These are phyloP conservation scores for Procavia capensis DNA, from an alignment of 2,113 vertebrate genomes.

Conservation along the genomic window DNA sequence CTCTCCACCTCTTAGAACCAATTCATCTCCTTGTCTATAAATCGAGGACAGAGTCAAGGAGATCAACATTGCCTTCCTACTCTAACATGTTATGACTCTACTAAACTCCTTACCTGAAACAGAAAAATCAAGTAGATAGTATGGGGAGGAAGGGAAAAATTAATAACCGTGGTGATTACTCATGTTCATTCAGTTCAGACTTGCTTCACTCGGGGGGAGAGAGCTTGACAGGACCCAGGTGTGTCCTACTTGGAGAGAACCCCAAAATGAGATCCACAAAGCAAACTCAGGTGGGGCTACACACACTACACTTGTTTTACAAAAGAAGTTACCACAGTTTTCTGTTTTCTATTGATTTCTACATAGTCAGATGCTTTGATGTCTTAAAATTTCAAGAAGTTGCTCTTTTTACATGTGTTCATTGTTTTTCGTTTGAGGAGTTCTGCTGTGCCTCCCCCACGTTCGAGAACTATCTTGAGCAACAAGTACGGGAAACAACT, in stretches of 20 bases:
- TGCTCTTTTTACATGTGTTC: not conserved
- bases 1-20: not conserved
- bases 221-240: not conserved
- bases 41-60: not conserved
- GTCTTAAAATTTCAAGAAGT: conserved; percentile 9
- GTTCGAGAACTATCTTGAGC: not conserved
- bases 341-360: conserved; percentile 13
- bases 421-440: not conserved
- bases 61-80: not conserved
- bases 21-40: not conserved
- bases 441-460: not conserved
- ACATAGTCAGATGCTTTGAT: not conserved
- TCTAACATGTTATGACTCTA: not conserved
- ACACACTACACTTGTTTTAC: not conserved
- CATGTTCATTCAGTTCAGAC: not conserved
- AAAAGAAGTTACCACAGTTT: not conserved
- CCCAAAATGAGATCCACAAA: not conserved
- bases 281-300: not conserved
- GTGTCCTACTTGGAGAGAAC: not conserved
- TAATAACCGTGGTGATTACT: not conserved
- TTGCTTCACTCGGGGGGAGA: not conserved
- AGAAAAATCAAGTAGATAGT: not conserved
- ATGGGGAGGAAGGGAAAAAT: not conserved
- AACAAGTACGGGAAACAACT: conserved; percentile 2
- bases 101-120: not conserved